Percentiles rank a stretch among this genome's conserved stretches.
These are phyloP conservation scores for Thera britannica DNA, from an alignment of 2,888 invertebrate species.

Conservation along the genomic window DNA sequence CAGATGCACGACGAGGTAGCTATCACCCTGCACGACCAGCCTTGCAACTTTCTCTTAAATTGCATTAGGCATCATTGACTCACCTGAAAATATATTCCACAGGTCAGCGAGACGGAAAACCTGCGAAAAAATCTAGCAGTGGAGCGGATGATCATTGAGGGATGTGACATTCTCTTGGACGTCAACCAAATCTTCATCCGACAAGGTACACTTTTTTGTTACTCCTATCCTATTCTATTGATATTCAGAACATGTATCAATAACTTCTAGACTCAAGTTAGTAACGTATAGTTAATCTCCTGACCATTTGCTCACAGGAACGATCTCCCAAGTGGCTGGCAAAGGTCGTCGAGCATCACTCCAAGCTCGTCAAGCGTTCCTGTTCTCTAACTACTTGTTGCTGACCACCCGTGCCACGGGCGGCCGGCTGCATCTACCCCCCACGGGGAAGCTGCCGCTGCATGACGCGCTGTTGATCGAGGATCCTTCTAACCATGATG, in stretches of 20 bases:
- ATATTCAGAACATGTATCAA: too few species aligned
- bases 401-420: slow-evolving; percentile 92
- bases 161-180: slow-evolving; percentile 95
- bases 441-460: slow-evolving; percentile 91
- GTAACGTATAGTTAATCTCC: not conserved
- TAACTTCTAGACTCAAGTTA: not conserved
- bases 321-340: slow-evolving; percentile 89
- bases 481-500: slow-evolving; percentile 89
- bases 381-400: slow-evolving; percentile 95
- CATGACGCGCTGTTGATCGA: slow-evolving; percentile 94
- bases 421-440: slow-evolving; percentile 94
- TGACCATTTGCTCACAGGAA: slow-evolving; percentile 81
- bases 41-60: too few species aligned
- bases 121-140: slow-evolving; percentile 95
- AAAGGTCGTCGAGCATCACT: slow-evolving; percentile 76
- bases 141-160: slow-evolving; percentile 96
- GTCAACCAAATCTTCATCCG: slow-evolving; percentile 97
- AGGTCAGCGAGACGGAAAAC: slow-evolving; percentile 97
- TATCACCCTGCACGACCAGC: not conserved
- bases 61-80: not conserved
- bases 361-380: slow-evolving; percentile 91
- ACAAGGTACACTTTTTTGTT: slow-evolving; percentile 86
- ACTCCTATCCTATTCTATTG: too few species aligned
- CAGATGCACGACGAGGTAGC: slow-evolving; percentile 95
- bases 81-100: not conserved